Conservation (phyloP, 2,113 vertebrate species). For the Perca flavescens region DNA sequence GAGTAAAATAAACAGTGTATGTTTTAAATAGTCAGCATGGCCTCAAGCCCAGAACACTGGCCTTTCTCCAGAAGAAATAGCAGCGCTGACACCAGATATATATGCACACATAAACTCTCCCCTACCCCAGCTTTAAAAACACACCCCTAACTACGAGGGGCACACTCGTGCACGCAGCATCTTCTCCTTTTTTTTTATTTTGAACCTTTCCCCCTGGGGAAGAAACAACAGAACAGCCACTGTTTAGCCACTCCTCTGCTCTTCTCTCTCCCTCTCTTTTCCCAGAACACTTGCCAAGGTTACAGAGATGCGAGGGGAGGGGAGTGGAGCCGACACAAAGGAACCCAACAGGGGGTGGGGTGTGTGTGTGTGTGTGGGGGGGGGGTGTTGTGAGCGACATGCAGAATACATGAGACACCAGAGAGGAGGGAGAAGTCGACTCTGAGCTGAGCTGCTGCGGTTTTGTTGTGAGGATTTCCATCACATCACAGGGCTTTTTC, state of each 20-base stretch:
- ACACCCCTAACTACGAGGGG: background rate
- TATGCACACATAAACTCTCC: background rate
- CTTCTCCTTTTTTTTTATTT: background rate
- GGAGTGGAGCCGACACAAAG: constrained; percentile 39
- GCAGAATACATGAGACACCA: constrained; percentile 64
- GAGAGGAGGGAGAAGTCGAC: constrained; percentile 38
- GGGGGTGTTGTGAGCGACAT: constrained; percentile 10
- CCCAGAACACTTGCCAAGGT: constrained; percentile 69
- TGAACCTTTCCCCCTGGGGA: constrained; percentile 11
- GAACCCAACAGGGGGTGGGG: background rate
- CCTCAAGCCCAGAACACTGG: constrained; percentile 11
- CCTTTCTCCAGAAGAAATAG: background rate
- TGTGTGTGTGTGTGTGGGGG: too few relatives aligned
- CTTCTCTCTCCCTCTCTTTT: constrained; percentile 37
- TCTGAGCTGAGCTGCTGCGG: constrained; percentile 39
- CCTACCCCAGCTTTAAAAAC: background rate
- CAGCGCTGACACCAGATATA: constrained; percentile 21
- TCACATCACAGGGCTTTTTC: constrained; percentile 8
- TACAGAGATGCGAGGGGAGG: constrained; percentile 21
- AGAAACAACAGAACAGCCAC: constrained; percentile 30
- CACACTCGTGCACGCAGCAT: constrained; percentile 23
- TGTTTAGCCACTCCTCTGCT: constrained; percentile 31
- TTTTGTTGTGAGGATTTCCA: background rate
- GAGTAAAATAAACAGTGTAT: background rate
- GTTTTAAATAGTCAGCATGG: constrained; percentile 38